phyloP scores from a whole-genome alignment of 2,888 invertebrate species.

The Caenorhabditis panamensis region DNA sequence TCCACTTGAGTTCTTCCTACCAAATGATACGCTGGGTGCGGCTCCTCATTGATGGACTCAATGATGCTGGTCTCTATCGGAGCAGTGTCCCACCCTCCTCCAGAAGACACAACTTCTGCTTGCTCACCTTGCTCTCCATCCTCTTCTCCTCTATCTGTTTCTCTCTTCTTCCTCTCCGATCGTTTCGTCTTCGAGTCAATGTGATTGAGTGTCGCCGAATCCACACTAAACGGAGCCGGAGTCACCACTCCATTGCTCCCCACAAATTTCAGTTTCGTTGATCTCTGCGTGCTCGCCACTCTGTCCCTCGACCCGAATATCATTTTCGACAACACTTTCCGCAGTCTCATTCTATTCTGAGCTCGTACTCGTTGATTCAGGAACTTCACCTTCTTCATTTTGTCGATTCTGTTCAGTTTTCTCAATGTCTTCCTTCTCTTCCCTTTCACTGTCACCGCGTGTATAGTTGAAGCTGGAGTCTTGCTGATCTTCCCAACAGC shows the following conservation, averaged over 20 bases:
- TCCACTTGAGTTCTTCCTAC: slow-evolving; percentile 42
- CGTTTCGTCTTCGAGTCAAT: slow-evolving; percentile 16
- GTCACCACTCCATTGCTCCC: slow-evolving; percentile 35
- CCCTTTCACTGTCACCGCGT: neutral
- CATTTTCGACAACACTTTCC: slow-evolving; percentile 50
- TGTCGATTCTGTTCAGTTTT: slow-evolving; percentile 34
- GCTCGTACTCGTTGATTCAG: slow-evolving; percentile 33
- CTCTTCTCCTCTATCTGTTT: too few species aligned
- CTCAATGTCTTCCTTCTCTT: slow-evolving; percentile 13
- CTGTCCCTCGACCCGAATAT: slow-evolving; percentile 34
- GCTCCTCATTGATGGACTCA: slow-evolving; percentile 29
- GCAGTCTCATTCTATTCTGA: slow-evolving; percentile 37
- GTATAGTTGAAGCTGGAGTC: neutral
- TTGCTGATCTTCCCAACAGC: slow-evolving; percentile 8
- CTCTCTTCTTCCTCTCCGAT: slow-evolving; percentile 9
- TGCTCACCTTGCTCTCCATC: too few species aligned
- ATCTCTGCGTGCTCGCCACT: slow-evolving; percentile 7
- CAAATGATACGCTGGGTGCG: slow-evolving; percentile 37
- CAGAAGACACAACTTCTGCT: neutral
- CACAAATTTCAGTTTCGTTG: slow-evolving; percentile 34
- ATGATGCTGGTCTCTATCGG: slow-evolving; percentile 31
- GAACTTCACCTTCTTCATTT: slow-evolving; percentile 15
- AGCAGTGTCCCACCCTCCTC: slow-evolving; percentile 27
- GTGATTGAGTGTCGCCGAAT: neutral
- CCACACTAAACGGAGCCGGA: neutral